Percentiles rank a stretch among this genome's conserved stretches.
Conservation (phyloP, 2,888 invertebrate species). For the Bombylius major region DNA sequence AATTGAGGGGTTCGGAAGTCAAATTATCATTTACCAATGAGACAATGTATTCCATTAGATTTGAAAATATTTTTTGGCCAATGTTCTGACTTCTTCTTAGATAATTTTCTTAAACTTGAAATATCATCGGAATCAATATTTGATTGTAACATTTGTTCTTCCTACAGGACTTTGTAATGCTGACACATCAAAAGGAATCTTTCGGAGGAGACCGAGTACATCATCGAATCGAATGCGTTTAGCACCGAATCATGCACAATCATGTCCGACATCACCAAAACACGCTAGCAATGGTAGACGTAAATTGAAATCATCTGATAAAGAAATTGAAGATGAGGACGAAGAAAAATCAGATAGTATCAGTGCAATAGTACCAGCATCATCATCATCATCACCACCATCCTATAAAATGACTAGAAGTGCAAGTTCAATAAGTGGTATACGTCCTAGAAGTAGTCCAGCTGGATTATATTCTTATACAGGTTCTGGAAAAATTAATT, state of each 20-base stretch:
- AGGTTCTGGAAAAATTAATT: constrained; percentile 29
- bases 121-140: too few relatives aligned
- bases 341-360: neutral
- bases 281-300: constrained; percentile 12
- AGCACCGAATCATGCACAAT: constrained; percentile 30
- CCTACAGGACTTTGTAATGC: constrained; percentile 32
- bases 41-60: too few relatives aligned
- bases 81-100: too few relatives aligned
- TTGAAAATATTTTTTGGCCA: too few relatives aligned
- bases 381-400: neutral
- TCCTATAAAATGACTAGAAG: constrained; percentile 19
- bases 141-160: too few relatives aligned
- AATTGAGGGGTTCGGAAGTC: too few relatives aligned
- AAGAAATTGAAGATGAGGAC: neutral
- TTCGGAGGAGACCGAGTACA: constrained; percentile 33
- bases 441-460: constrained; percentile 63
- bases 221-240: constrained; percentile 25
- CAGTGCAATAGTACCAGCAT: neutral
- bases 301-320: constrained; percentile 12
- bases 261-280: constrained; percentile 36
- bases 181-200: constrained; percentile 34
- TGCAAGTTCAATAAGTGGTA: constrained; percentile 27
- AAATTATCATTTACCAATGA: too few relatives aligned
- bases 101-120: too few relatives aligned
- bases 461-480: constrained; percentile 68